Conservation (phyloP, 2,888 invertebrate genomes). For the Nomada fabriciana region DNA sequence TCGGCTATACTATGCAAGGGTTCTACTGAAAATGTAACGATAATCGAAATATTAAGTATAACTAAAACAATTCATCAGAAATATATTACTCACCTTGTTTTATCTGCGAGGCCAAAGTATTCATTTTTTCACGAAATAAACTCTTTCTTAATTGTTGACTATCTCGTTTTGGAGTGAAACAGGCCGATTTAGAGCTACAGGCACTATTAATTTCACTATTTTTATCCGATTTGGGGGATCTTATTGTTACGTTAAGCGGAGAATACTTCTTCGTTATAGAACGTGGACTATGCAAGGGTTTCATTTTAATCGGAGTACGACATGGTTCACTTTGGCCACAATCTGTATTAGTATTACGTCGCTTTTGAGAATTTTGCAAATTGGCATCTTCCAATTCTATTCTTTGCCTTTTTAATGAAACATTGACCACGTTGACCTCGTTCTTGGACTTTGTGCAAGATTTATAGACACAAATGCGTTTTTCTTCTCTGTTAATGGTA, state of each 20-base stretch:
- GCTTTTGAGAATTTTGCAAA: slow-evolving; percentile 58
- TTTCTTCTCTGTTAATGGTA: slow-evolving; percentile 73
- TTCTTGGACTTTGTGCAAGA: slow-evolving; percentile 45
- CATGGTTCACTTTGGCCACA: slow-evolving; percentile 32
- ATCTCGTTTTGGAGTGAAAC: slow-evolving; percentile 58
- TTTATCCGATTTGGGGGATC: slow-evolving; percentile 73
- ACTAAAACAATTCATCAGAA: slow-evolving; percentile 13
- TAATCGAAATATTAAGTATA: neutral
- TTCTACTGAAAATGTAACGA: slow-evolving; percentile 40
- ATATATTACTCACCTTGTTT: slow-evolving; percentile 38
- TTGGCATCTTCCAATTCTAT: slow-evolving; percentile 43
- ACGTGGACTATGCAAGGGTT: slow-evolving; percentile 28
- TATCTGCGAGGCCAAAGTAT: neutral
- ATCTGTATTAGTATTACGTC: slow-evolving; percentile 37
- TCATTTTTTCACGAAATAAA: slow-evolving; percentile 59
- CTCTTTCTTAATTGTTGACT: slow-evolving; percentile 55
- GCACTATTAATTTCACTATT: slow-evolving; percentile 31
- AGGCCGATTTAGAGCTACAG: slow-evolving; percentile 17
- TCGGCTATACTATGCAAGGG: neutral
- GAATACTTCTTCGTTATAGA: slow-evolving; percentile 74
- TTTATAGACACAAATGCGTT: slow-evolving; percentile 76
- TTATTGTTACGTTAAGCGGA: slow-evolving; percentile 78
- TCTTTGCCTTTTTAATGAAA: slow-evolving; percentile 74
- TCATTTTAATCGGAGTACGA: slow-evolving; percentile 43
- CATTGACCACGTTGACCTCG: slow-evolving; percentile 20